Evolutionary conservation across 30 jellyfish, hydroid and myxozoan genomes (phyloP).

Genomic region (Sanderia malayensis): DNA sequence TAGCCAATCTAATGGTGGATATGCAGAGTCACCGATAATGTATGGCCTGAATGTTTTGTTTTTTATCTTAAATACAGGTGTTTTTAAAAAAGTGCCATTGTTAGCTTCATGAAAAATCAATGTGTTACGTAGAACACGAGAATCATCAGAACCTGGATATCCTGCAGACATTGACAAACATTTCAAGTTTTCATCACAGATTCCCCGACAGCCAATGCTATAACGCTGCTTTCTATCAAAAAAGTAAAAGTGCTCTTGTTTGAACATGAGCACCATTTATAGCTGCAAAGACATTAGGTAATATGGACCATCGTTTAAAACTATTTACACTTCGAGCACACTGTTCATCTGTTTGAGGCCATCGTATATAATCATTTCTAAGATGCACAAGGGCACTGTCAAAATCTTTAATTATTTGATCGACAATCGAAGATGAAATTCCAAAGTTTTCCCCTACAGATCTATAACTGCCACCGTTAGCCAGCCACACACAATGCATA

Average conservation of each 20-base stretch:
- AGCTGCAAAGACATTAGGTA: conserved; percentile 14
- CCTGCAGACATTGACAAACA: conserved; percentile 37
- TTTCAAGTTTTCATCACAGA: conserved; percentile 36
- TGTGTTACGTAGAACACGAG: conserved; percentile 39
- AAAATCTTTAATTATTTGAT: background rate
- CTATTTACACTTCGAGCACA: too few species aligned
- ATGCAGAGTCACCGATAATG: conserved; percentile 9
- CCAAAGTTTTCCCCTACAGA: conserved; percentile 8
- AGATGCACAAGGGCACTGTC: background rate
- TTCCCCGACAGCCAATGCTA: conserved; percentile 48
- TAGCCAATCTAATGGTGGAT: too few species aligned
- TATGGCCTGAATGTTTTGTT: background rate
- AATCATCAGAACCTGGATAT: conserved; percentile 38
- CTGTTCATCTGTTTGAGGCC: too few species aligned
- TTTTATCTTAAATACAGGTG: background rate
- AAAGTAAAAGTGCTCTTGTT: too few species aligned
- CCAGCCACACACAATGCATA: too few species aligned
- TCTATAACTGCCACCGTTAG: conserved; percentile 8
- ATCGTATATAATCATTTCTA: background rate
- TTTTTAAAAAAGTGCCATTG: background rate
- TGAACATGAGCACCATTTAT: conserved; percentile 6
- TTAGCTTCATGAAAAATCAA: conserved; percentile 17
- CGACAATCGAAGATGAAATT: background rate
- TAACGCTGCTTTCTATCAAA: conserved; percentile 30
- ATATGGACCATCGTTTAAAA: background rate